Evolutionary conservation across 2,113 vertebrate genomes (phyloP).

Genomic region (Gavialis gangeticus): DNA sequence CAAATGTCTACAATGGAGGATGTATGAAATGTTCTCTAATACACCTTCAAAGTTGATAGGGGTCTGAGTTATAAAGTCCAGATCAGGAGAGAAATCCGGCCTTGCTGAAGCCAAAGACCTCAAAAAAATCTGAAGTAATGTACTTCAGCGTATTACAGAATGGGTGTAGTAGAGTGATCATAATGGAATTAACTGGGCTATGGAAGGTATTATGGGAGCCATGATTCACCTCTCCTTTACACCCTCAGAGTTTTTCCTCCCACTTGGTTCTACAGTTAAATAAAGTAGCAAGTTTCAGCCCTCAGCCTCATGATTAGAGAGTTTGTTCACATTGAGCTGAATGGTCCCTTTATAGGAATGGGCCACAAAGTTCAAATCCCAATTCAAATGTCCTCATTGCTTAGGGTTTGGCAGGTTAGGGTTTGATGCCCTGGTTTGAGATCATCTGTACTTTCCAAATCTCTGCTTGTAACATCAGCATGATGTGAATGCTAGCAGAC

Average conservation of each 20-base stretch:
- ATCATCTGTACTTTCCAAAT: neutral
- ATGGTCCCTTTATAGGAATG: neutral
- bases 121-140: slow-evolving; percentile 23
- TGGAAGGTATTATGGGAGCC: neutral
- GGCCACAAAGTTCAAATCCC: neutral
- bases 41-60: neutral
- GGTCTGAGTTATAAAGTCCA: neutral
- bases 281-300: neutral
- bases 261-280: neutral
- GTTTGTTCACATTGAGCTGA: neutral
- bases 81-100: neutral
- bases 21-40: neutral
- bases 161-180: neutral
- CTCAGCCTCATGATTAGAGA: neutral
- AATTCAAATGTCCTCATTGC: neutral
- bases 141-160: slow-evolving; percentile 13
- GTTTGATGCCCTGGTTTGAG: neutral
- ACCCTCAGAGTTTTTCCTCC: neutral
- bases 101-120: slow-evolving; percentile 53
- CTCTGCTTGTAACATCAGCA: slow-evolving; percentile 1
- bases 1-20: slow-evolving; percentile 3
- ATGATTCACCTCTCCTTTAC: neutral
- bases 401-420: neutral
- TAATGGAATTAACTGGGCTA: neutral
- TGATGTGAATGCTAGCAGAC: neutral